Evolutionary conservation across 2,888 invertebrate genomes (phyloP).

Genomic region (Polylopha cassiicola): DNA sequence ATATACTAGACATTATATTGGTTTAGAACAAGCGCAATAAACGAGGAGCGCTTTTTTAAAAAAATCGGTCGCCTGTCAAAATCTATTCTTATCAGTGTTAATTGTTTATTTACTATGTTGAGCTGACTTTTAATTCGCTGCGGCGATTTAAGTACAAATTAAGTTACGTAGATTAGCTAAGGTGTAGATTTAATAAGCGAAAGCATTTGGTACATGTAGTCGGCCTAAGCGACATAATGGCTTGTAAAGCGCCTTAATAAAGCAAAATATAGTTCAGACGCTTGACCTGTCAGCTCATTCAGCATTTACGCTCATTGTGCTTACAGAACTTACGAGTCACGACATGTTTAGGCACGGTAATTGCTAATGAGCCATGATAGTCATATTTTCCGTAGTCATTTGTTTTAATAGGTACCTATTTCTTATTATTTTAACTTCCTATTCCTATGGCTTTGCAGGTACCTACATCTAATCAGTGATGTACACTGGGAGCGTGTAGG

Average conservation of each 20-base stretch:
- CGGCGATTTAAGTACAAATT: too few species aligned
- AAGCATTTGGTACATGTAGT: slow-evolving; percentile 33
- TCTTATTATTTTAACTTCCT: too few species aligned
- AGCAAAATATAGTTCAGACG: slow-evolving; percentile 35
- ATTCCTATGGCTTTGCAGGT: too few species aligned
- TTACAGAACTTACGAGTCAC: slow-evolving; percentile 7
- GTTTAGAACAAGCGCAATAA: too few species aligned
- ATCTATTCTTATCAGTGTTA: too few species aligned
- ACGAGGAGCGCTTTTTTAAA: too few species aligned
- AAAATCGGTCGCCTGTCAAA: too few species aligned
- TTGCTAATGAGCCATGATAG: slow-evolving; percentile 15
- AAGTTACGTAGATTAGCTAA: slow-evolving; percentile 26
- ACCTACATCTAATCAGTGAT: too few species aligned
- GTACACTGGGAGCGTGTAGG: too few species aligned
- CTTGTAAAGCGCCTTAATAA: slow-evolving; percentile 21
- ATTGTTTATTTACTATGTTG: background rate
- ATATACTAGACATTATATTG: too few species aligned
- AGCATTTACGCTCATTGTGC: slow-evolving; percentile 37
- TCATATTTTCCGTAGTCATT: background rate
- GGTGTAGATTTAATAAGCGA: slow-evolving; percentile 39
- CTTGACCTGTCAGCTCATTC: slow-evolving; percentile 35
- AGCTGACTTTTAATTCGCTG: background rate
- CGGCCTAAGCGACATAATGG: slow-evolving; percentile 29
- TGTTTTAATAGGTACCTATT: too few species aligned
- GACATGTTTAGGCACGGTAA: slow-evolving; percentile 15